Evolutionary conservation across 2,797 vertebrate species (phyloP).

Genomic region (Mus minutoides): DNA sequence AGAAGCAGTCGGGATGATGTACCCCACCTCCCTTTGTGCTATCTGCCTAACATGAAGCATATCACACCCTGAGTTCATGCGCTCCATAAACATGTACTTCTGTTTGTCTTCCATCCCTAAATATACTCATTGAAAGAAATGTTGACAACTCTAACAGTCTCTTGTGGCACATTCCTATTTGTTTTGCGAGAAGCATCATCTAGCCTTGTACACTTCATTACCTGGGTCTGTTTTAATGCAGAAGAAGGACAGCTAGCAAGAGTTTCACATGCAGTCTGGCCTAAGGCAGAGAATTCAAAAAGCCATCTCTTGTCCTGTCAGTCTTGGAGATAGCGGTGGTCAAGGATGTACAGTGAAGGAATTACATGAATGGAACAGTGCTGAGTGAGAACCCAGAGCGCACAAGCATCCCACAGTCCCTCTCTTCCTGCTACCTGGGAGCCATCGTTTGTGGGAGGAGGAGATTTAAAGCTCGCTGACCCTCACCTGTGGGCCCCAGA

Average conservation of each 20-base stretch:
- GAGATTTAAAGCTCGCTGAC: not conserved
- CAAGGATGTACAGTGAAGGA: not conserved
- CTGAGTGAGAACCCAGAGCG: not conserved
- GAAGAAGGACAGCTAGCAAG: not conserved
- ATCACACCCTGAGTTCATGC: not conserved
- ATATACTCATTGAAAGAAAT: not conserved
- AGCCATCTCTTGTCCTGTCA: not conserved
- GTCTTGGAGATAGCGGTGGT: not conserved
- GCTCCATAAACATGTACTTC: not conserved
- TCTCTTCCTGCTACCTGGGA: too few species aligned
- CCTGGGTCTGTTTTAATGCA: not conserved
- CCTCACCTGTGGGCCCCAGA: not conserved
- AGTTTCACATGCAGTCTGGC: not conserved
- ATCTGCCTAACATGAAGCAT: not conserved
- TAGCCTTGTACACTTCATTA: not conserved
- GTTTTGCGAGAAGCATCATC: not conserved
- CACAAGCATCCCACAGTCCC: not conserved
- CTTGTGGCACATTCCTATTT: not conserved
- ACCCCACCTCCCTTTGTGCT: not conserved
- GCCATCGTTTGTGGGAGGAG: not conserved
- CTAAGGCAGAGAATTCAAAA: constrained; percentile 12
- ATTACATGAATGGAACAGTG: not conserved
- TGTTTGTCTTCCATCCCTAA: not conserved
- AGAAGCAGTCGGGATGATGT: not conserved
- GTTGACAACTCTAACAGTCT: not conserved